phyloP scores from a whole-genome alignment of 1,140 invertebrate species.

The Solenopsis invicta region DNA sequence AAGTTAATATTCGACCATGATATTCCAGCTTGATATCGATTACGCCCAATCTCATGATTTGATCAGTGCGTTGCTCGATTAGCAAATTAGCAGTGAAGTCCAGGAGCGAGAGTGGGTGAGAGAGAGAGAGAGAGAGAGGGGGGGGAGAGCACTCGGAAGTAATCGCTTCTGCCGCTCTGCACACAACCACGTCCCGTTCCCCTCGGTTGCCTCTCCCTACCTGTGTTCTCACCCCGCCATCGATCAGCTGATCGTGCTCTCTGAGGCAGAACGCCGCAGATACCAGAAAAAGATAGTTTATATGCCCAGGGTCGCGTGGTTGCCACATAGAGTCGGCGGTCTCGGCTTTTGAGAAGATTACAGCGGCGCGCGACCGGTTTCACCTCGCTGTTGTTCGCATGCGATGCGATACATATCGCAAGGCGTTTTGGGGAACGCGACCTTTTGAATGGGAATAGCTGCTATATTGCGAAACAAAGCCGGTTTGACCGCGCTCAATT shows the following conservation, averaged over 20 bases:
- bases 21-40: conserved; percentile 48
- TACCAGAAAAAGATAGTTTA: conserved; percentile 67
- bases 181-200: conserved; percentile 1
- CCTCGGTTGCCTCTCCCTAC: not conserved
- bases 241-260: conserved; percentile 68
- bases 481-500: conserved; percentile 22
- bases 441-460: conserved; percentile 23
- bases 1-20: conserved; percentile 4
- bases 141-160: conserved; percentile 52
- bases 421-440: conserved; percentile 20
- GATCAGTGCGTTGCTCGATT: conserved; percentile 65
- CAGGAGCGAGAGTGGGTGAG: not conserved
- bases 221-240: conserved; percentile 1
- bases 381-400: not conserved
- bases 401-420: conserved; percentile 19
- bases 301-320: conserved; percentile 46
- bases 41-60: conserved; percentile 49
- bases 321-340: conserved; percentile 8
- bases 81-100: conserved; percentile 59
- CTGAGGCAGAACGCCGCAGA: conserved; percentile 52
- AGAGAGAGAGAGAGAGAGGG: not conserved
- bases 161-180: conserved; percentile 45
- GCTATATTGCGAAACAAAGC: not conserved
- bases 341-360: conserved; percentile 52
- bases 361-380: conserved; percentile 13